Conservation (phyloP, 2,113 vertebrate species). For the Rhagologus leucostigma region DNA sequence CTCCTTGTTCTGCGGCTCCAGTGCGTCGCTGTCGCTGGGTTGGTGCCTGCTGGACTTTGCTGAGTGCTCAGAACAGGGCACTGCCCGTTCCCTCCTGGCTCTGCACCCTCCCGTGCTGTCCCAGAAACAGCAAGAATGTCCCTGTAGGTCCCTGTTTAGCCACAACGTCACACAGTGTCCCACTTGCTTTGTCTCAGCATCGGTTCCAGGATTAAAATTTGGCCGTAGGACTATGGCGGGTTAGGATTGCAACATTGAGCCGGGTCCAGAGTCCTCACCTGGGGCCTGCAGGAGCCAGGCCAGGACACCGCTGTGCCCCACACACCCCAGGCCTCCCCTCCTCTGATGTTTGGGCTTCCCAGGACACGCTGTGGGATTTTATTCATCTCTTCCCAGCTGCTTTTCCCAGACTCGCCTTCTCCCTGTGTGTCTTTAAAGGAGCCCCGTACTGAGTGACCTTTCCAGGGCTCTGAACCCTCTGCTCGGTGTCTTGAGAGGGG, state of each 20-base stretch:
- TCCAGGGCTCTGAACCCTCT: background rate
- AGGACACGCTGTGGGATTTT: background rate
- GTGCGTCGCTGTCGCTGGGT: background rate
- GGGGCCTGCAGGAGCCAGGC: background rate
- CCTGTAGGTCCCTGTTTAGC: background rate
- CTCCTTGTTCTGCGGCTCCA: background rate
- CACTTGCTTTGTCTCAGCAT: background rate
- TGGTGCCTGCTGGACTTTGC: background rate
- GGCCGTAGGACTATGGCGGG: background rate
- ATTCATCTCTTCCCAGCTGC: background rate
- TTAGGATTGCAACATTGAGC: background rate
- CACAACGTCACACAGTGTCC: background rate
- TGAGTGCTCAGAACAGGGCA: background rate
- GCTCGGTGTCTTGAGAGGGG: background rate
- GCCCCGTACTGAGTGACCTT: conserved; percentile 26
- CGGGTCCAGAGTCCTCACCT: background rate
- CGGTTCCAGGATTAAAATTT: background rate
- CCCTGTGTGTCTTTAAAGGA: background rate
- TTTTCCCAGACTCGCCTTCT: background rate
- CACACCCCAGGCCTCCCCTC: background rate
- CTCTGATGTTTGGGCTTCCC: background rate
- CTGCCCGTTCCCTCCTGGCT: background rate
- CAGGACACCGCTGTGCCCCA: background rate
- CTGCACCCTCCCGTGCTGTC: background rate
- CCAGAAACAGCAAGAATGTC: background rate